Evolutionary conservation across 2,888 invertebrate species (phyloP).

Genomic region (Crematogaster levior): DNA sequence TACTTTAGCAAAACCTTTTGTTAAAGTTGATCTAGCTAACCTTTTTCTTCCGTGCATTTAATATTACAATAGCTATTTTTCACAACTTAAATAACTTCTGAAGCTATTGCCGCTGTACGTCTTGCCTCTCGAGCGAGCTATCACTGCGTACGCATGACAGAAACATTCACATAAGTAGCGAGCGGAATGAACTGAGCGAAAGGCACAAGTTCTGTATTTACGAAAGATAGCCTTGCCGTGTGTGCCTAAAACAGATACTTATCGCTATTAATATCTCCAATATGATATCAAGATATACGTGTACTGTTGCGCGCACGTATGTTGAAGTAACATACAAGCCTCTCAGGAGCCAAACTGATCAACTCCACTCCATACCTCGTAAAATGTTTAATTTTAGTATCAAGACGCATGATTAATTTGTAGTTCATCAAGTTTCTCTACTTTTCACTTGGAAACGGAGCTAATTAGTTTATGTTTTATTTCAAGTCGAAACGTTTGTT

Average conservation of each 20-base stretch:
- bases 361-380: background rate
- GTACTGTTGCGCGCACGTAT: background rate
- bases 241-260: slow-evolving; percentile 21
- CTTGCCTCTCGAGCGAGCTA: slow-evolving; percentile 11
- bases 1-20: no score
- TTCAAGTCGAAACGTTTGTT: no score
- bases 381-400: background rate
- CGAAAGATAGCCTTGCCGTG: slow-evolving; percentile 28
- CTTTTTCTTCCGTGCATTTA: no score
- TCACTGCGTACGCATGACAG: slow-evolving; percentile 26
- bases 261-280: slow-evolving; percentile 5
- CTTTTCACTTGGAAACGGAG: background rate
- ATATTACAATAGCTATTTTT: background rate
- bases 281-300: background rate
- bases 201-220: slow-evolving; percentile 50
- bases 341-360: background rate
- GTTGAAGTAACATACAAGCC: background rate
- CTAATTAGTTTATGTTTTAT: no score
- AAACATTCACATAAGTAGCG: slow-evolving; percentile 33
- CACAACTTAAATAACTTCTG: background rate
- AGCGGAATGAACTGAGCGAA: slow-evolving; percentile 57
- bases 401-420: background rate
- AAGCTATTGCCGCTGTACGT: background rate
- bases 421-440: background rate
- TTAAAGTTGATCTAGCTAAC: no score